phyloP scores from a whole-genome alignment of 2,888 invertebrate genomes.

The Calameuta filiformis region DNA sequence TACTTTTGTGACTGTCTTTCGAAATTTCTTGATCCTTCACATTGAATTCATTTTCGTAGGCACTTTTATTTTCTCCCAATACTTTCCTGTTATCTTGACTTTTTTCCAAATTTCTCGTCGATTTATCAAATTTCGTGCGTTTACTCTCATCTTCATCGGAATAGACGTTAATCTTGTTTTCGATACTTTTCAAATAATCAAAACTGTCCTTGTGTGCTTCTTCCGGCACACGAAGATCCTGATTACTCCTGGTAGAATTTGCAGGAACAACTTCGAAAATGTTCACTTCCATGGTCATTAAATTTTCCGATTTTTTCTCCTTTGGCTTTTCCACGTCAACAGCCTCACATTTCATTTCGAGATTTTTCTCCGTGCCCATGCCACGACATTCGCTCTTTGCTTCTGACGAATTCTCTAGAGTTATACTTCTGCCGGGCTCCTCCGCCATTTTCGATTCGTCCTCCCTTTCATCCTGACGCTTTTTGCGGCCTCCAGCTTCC shows the following conservation, averaged over 20 bases:
- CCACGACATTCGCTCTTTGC: background rate
- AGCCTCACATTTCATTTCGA: background rate
- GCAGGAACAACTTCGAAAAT: background rate
- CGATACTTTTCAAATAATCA: conserved; percentile 12
- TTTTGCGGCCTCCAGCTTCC: background rate
- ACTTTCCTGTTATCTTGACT: background rate
- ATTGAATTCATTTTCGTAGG: background rate
- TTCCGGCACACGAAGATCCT: background rate
- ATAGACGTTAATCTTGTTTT: conserved; percentile 26
- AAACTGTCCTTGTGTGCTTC: background rate
- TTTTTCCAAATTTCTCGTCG: background rate
- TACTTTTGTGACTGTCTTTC: background rate
- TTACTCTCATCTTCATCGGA: background rate
- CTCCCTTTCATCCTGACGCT: conserved; percentile 3
- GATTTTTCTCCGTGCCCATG: background rate
- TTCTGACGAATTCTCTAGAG: background rate
- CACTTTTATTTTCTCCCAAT: background rate
- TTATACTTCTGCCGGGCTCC: background rate
- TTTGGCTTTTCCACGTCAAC: background rate
- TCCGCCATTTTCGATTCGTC: background rate
- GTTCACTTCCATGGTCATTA: background rate
- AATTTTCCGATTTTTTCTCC: background rate
- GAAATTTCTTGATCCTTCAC: background rate
- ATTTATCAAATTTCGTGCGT: background rate
- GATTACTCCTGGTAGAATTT: background rate